Evolutionary conservation across 2,888 invertebrate genomes (phyloP), one percentile per base, ranked within the genome.

Genomic region (Lissocephala sabroskyi): DNA sequence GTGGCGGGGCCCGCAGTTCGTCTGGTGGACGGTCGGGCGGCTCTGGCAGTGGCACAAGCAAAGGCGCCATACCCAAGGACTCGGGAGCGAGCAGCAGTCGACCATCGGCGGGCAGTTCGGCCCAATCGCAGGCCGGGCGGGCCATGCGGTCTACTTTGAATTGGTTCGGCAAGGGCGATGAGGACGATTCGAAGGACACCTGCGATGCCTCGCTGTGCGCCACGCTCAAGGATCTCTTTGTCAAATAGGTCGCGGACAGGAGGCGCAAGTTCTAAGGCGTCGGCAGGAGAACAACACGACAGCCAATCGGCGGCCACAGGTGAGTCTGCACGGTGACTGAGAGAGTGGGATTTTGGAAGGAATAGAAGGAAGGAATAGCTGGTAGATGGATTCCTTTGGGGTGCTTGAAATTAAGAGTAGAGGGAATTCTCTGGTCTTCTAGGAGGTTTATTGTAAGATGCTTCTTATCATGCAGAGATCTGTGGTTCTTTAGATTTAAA

Each of bases 171-270:
- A 89, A 90, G 79, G 87, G 87, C 32, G 92, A 91, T 52, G 92
- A 91, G 54, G 91, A 91, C 47, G 88, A 90, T 50, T 85, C 87
- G 23, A 84, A 87, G 49, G 92, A 92, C 65, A 87, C 90, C 18
- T 93, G 93, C 85, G 94, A 94, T 73, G 90, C 92, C 33, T 91
- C 92, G 23, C 88, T 94, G 64, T 94, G 94, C 86, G 90, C 93
- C 59, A 92, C 94, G 37, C 86, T 94, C 44, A 94, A 94, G 85
- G 94, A 94, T 85, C 89, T 94, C 43, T 94, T 94, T 83, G 94
- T 93, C 80, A 94, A 94, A 89, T 91, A 89, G 74, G 57, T 61
- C 30, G 48, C 47, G 57, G 56, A 41, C 11, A 52, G 47, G 47
- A 56, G 57, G 52, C 47, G 57, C 65, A 71, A 71, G 73, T 66